Conservation (phyloP, 2,888 invertebrate genomes). For the Eubasilissa splendida region DNA sequence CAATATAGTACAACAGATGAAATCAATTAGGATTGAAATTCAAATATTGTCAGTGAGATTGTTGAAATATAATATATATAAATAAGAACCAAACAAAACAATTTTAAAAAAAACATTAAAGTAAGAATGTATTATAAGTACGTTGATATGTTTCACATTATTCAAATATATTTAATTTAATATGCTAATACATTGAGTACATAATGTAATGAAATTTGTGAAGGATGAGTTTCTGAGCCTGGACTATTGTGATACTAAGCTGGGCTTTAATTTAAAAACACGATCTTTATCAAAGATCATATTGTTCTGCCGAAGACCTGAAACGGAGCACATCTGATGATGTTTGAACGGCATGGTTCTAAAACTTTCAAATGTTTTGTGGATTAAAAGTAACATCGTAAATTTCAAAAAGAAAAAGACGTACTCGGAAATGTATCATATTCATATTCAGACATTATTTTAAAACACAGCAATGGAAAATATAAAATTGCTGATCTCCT, state of each 20-base stretch:
- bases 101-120: too few species aligned
- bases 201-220: conserved; percentile 24
- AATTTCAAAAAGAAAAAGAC: too few species aligned
- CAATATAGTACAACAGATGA: too few species aligned
- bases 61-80: too few species aligned
- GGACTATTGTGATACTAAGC: conserved; percentile 41
- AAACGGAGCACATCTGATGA: conserved; percentile 40
- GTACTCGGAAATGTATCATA: too few species aligned
- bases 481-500: too few species aligned
- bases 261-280: conserved; percentile 52
- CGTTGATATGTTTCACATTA: conserved; percentile 4
- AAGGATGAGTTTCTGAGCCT: conserved; percentile 16
- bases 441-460: too few species aligned
- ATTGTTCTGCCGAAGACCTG: conserved; percentile 50
- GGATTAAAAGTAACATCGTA: too few species aligned
- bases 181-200: conserved; percentile 1
- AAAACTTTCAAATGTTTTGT: neutral
- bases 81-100: too few species aligned
- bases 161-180: conserved; percentile 34
- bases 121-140: neutral
- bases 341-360: conserved; percentile 1
- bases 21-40: too few species aligned
- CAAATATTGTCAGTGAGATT: too few species aligned
- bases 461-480: too few species aligned
- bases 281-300: conserved; percentile 49